Evolutionary conservation across 2,113 vertebrate species (phyloP).

Genomic region (Entomyzon cyanotis): DNA sequence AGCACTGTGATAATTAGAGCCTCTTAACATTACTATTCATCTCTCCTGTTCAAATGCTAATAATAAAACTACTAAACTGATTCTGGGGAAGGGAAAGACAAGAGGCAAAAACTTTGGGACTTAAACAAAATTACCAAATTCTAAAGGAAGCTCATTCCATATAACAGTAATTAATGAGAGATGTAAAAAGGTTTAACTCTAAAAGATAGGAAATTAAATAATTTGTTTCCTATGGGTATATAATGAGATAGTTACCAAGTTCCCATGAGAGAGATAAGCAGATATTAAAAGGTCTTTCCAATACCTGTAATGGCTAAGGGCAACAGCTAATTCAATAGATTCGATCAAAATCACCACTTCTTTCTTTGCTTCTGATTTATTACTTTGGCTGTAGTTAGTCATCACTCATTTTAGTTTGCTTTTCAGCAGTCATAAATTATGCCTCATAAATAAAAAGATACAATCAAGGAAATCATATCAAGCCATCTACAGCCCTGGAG

Average conservation of each 20-base stretch:
- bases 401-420: constrained; percentile 89
- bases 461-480: constrained; percentile 96
- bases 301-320: constrained; percentile 91
- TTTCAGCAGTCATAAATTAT: constrained; percentile 94
- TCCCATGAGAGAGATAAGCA: constrained; percentile 87
- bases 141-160: constrained; percentile 35
- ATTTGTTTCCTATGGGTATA: constrained; percentile 80
- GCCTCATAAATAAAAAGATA: constrained; percentile 98
- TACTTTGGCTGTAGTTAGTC: constrained; percentile 80
- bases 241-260: constrained; percentile 80
- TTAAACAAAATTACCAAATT: constrained; percentile 20
- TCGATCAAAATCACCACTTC: constrained; percentile 91
- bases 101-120: background rate
- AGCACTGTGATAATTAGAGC: background rate
- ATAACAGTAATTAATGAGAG: constrained; percentile 68
- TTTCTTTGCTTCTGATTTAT: constrained; percentile 91
- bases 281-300: constrained; percentile 97
- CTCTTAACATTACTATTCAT: background rate
- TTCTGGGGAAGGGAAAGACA: background rate
- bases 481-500: constrained; percentile 85
- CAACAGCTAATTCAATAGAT: constrained; percentile 97
- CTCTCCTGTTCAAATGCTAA: background rate
- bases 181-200: constrained; percentile 69
- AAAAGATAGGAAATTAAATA: constrained; percentile 78
- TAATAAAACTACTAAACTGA: background rate